phyloP scores from a whole-genome alignment of 2,797 vertebrate species.

The Odontamblyopus rebecca region DNA sequence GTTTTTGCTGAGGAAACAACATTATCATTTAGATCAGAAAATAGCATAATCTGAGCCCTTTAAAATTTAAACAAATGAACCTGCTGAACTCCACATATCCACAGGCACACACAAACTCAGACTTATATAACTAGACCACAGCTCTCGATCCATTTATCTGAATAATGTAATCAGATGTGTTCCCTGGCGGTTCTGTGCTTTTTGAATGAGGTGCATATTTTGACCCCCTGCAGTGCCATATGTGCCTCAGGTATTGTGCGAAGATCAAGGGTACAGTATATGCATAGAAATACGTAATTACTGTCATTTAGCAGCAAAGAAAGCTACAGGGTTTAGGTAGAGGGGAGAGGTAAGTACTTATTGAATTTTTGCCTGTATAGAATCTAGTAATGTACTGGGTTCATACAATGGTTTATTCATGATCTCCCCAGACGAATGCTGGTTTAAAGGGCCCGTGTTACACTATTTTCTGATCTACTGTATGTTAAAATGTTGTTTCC shows the following conservation, averaged over 20 bases:
- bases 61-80: not conserved
- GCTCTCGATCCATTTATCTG: not conserved
- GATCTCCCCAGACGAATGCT: not conserved
- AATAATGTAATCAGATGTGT: slow-evolving; percentile 8
- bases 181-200: not conserved
- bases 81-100: not conserved
- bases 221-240: not conserved
- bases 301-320: not conserved
- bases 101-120: not conserved
- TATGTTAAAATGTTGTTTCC: too few relatives aligned
- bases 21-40: too few relatives aligned
- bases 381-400: not conserved
- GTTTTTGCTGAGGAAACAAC: too few relatives aligned
- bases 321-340: not conserved
- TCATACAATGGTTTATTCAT: too few relatives aligned
- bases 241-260: slow-evolving; percentile 1
- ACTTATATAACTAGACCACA: not conserved
- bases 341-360: not conserved
- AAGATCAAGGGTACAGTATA: not conserved
- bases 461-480: not conserved
- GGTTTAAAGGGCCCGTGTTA: not conserved
- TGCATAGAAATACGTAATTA: slow-evolving; percentile 1
- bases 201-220: slow-evolving; percentile 6
- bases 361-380: not conserved
- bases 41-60: too few relatives aligned